Evolutionary conservation across 2,888 invertebrate species (phyloP), one percentile per base, ranked within the genome.

Genomic region (Eristalis tenax): DNA sequence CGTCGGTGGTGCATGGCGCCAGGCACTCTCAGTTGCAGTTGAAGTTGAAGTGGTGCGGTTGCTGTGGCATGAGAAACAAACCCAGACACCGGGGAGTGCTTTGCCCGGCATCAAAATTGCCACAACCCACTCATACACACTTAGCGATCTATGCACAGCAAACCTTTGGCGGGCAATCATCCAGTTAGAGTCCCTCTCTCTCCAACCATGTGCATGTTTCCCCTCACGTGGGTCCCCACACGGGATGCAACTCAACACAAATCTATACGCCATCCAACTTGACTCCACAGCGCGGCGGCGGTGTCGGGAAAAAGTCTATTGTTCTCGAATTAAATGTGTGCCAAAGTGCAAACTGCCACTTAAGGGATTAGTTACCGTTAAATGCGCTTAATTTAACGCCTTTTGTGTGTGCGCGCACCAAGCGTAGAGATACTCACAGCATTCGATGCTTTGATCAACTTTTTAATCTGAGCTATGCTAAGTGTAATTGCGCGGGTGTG

Each of bases 311-410:
- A 4, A 56, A 63, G 74, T 66, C 70, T 75, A 79, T 86, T 86
- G 86, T 86, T 75, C 66, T 75, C 26, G 18, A 79, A 75, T 83
- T 78, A 75, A 83, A 74, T 83, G 70, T 78, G 70, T 82, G 82
- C 69, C 69, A 86, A 77, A 83, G 83, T 83, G 86, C 65, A 82
- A 82, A 78, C 40, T 50, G 57, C 73, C 70, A 78, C 83, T 86
- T 79, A 83, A 66, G 59, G 75, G 83, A 86, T 83, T 82, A 74
- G 82, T 74, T 32, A 69, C 82, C 73, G 69, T 85, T 82, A 82
- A 86, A 74, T 74, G 74, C 85, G 75, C 75, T 65, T 74, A 74
- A 81, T 81, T 81, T 64, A 81, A 75, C 75, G 68, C 8, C 40
- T 77, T 64, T 69, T 65, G 73, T 64, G 38, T 64, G 38, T 82